Conservation (phyloP, 2,113 vertebrate genomes). For the Calcarius ornatus region DNA sequence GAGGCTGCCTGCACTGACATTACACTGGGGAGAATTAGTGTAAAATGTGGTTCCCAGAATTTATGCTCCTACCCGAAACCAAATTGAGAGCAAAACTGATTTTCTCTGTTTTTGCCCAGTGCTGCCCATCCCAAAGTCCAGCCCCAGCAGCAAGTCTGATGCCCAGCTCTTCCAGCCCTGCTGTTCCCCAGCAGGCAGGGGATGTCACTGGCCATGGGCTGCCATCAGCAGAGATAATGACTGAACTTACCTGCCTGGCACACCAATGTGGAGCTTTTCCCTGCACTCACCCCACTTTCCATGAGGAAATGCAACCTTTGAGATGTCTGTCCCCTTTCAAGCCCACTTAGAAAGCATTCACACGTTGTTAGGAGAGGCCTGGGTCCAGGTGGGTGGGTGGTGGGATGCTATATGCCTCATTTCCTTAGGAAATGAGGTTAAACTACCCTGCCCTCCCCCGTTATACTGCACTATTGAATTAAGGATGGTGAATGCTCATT, state of each 20-base stretch:
- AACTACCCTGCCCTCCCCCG: not conserved
- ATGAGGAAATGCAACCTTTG: not conserved
- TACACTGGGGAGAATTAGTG: not conserved
- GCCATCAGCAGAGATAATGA: not conserved
- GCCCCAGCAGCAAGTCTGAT: not conserved
- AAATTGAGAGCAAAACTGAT: not conserved
- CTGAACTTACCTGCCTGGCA: not conserved
- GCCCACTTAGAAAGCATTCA: not conserved
- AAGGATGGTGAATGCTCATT: conserved; percentile 11
- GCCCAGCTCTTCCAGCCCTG: not conserved
- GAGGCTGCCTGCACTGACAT: not conserved
- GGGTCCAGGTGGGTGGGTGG: conserved; percentile 4
- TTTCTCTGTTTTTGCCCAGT: not conserved
- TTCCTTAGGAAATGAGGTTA: conserved; percentile 54
- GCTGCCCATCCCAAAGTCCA: not conserved
- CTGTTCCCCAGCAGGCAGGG: not conserved
- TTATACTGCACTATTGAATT: conserved; percentile 19
- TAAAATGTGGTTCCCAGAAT: not conserved
- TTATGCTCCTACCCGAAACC: not conserved
- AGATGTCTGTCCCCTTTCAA: not conserved
- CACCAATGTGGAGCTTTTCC: accelerated
- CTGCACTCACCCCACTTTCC: not conserved
- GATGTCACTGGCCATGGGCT: accelerated
- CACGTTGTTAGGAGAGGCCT: not conserved
- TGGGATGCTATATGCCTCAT: not conserved